phyloP scores from a whole-genome alignment of 2,797 vertebrate genomes.

The Paratrypauchen microcephalus region DNA sequence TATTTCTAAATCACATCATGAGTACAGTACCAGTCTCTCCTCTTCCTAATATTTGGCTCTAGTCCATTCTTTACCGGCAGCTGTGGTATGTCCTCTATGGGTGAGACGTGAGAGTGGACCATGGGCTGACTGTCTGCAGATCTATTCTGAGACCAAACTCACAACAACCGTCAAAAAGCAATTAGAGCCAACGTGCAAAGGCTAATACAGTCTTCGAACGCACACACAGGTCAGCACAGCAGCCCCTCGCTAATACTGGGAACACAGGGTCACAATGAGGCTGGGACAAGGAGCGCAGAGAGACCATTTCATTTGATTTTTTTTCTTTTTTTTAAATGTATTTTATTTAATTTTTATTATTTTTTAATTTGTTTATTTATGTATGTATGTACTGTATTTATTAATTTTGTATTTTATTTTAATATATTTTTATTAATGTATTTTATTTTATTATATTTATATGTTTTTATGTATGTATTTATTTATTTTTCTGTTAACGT shows the following conservation, averaged over 20 bases:
- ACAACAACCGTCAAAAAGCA: slow-evolving; percentile 75
- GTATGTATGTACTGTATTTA: too few species aligned
- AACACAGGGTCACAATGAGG: slow-evolving; percentile 36
- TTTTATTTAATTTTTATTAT: too few species aligned
- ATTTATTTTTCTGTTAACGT: too few species aligned
- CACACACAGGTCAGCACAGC: slow-evolving; percentile 58
- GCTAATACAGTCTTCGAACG: slow-evolving; percentile 57
- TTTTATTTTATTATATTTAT: too few species aligned
- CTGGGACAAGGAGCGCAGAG: not conserved
- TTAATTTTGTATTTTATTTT: too few species aligned
- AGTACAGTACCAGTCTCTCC: too few species aligned
- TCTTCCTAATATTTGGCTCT: slow-evolving; percentile 22
- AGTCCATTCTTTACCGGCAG: slow-evolving; percentile 57
- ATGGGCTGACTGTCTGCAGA: slow-evolving; percentile 13
- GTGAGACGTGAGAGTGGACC: slow-evolving; percentile 63
- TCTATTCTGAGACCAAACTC: slow-evolving; percentile 54
- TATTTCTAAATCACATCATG: not conserved
- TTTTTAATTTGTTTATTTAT: too few species aligned
- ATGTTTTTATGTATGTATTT: too few species aligned
- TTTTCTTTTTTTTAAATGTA: too few species aligned
- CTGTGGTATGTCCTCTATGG: slow-evolving; percentile 73
- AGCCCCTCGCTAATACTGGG: slow-evolving; percentile 48
- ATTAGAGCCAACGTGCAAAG: slow-evolving; percentile 73
- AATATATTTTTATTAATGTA: too few species aligned
- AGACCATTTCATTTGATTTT: too few species aligned